Base-by-base conservation (phyloP, 1,140 invertebrate genomes). In the Diorhabda carinulata region DNA sequence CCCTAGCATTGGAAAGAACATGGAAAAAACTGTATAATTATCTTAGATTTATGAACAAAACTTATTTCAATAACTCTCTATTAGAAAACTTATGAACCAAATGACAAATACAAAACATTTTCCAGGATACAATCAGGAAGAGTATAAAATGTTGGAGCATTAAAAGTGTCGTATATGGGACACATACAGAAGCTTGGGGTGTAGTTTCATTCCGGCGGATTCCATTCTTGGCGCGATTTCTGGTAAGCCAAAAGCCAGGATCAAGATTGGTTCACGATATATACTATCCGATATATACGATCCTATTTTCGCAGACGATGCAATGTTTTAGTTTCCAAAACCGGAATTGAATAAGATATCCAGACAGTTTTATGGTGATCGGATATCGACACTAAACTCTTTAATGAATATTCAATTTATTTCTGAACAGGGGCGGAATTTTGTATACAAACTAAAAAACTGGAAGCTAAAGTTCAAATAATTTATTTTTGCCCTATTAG, bases 201-300 rank as follows among this genome's bases (percentile, higher is more conserved):
- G 60, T 67, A 67, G 57, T 56, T 70, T 65, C 66, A 56, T 56
- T 57, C 64, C 61, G 40, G 52, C 52, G 57, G 47, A 52, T 66
- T 73, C 73, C 73, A 74, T 77, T 72, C 64, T 73, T 72, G 75
- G 73, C 72, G 72, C 76, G 75, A 78, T 79, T 78, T 78, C 78
- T 79, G 78, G 78, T 79, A 78, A 79, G 76, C 77, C 77, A 77
- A 79, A 79, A 77, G 76, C 74, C 72, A 57, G 74, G 74, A 77
- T 78, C 76, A 76, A 78, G 78, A 78, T 78, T 78, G 73, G 59
- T 62, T 56, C 67, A 72, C 71, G 76, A 79, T 77, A 52, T 3
- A 52, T 52, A 25, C 25, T 25, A 52, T 8, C 47, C 47, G 47
- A 52, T 52, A 52, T 52, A 78, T 77, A 78, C 72, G 77, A 73